Conservation (phyloP, 2,888 invertebrate species). For the Liodrosophila aerea region DNA sequence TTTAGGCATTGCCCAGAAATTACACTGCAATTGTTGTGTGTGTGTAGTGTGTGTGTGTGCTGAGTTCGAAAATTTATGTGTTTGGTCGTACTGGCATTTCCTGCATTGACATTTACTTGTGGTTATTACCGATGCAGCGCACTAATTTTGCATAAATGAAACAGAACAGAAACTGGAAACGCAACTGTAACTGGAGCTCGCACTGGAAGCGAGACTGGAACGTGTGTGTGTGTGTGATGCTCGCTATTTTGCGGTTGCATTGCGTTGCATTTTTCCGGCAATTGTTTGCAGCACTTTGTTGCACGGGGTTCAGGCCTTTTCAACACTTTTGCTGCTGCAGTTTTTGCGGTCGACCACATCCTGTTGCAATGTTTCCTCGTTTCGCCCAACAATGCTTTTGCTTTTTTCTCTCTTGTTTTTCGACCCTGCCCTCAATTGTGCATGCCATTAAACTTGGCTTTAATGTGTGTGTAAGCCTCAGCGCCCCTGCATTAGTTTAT, state of each 20-base stretch:
- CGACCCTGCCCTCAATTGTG: constrained; percentile 13
- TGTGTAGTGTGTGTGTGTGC: constrained; percentile 10
- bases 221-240: constrained; percentile 8
- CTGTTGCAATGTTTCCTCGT: constrained; percentile 25
- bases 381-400: neutral
- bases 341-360: constrained; percentile 53
- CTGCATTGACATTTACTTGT: constrained; percentile 73
- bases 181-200: neutral
- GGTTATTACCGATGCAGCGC: constrained; percentile 61
- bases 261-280: constrained; percentile 44
- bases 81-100: constrained; percentile 58
- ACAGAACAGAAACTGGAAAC: constrained; percentile 14
- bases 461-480: constrained; percentile 19
- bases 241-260: constrained; percentile 15
- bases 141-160: constrained; percentile 57
- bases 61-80: constrained; percentile 57
- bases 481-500: constrained; percentile 44
- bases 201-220: constrained; percentile 32
- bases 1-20: constrained; percentile 51
- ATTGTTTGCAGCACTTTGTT: constrained; percentile 43
- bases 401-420: neutral
- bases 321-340: constrained; percentile 46
- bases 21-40: constrained; percentile 65
- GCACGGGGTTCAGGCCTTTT: constrained; percentile 34
- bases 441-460: constrained; percentile 27